A percentile compares a stretch with the other conserved stretches of the same genome.
phyloP scores from a whole-genome alignment of 2,797 vertebrate genomes.

The Phataginus tetradactyla region DNA sequence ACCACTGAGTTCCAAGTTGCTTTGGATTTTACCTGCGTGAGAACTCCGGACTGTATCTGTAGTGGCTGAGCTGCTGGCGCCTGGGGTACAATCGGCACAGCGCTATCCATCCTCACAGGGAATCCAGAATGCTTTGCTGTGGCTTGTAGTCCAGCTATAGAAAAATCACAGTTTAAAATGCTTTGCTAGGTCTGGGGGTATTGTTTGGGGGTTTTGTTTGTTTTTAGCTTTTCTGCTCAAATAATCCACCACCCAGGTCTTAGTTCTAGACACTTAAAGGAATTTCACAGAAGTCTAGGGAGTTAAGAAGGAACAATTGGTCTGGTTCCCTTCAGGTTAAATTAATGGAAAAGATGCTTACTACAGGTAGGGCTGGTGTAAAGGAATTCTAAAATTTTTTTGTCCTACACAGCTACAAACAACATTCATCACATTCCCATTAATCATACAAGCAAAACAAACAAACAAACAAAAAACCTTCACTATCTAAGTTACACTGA shows the following conservation, averaged over 20 bases:
- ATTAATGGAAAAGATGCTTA: constrained; percentile 32
- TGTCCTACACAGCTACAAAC: constrained; percentile 51
- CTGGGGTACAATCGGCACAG: constrained; percentile 95
- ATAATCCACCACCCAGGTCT: constrained; percentile 27
- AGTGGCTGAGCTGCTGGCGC: constrained; percentile 95
- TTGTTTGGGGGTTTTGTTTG: neutral
- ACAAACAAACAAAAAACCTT: neutral
- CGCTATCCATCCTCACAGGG: constrained; percentile 97
- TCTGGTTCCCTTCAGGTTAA: neutral
- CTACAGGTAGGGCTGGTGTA: neutral
- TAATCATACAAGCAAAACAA: neutral
- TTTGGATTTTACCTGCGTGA: constrained; percentile 93
- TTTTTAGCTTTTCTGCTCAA: constrained; percentile 35
- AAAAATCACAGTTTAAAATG: constrained; percentile 63
- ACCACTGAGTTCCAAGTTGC: rapidly evolving
- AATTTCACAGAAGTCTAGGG: neutral
- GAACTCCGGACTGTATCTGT: constrained; percentile 96
- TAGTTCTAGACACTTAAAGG: constrained; percentile 40
- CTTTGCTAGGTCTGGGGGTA: neutral
- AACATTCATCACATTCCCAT: neutral
- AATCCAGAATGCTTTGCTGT: constrained; percentile 95
- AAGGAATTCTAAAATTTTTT: neutral
- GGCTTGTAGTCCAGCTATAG: constrained; percentile 92
- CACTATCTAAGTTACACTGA: constrained; percentile 9
- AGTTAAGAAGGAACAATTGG: constrained; percentile 6